These are phyloP conservation scores for Xiphophorus maculatus DNA, from an alignment of 2,113 vertebrate genomes.

Conservation along the genomic window DNA sequence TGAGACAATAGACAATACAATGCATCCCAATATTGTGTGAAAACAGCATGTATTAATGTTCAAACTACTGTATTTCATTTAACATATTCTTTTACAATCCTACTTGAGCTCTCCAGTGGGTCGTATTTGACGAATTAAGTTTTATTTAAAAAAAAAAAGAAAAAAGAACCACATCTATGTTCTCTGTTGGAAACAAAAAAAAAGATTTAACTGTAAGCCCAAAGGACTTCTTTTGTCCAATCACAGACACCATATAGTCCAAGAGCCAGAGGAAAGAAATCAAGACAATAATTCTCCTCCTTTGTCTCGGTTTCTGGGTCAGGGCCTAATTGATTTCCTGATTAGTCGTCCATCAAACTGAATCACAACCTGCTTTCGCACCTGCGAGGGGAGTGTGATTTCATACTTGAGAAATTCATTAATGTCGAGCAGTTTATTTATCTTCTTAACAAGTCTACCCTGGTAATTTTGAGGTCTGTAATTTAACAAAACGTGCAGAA, in stretches of 20 bases:
- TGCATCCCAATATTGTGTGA: not conserved
- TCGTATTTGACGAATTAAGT: slow-evolving; percentile 31
- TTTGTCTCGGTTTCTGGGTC: slow-evolving; percentile 93
- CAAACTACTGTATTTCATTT: not conserved
- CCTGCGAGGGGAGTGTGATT: slow-evolving; percentile 63
- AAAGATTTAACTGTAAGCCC: slow-evolving; percentile 39
- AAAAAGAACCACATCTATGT: not conserved
- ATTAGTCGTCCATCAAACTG: slow-evolving; percentile 86
- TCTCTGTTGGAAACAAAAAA: slow-evolving; percentile 15
- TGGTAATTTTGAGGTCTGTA: not conserved
- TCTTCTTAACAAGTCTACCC: slow-evolving; percentile 52
- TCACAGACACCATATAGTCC: slow-evolving; percentile 61
- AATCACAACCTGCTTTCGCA: slow-evolving; percentile 79
- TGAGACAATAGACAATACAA: not conserved
- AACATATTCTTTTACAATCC: not conserved
- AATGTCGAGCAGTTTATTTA: slow-evolving; percentile 50
- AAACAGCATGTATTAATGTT: not conserved
- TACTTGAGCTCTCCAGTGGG: not conserved
- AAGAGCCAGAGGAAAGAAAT: slow-evolving; percentile 73
- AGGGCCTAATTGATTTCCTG: slow-evolving; percentile 90
- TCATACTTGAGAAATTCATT: slow-evolving; percentile 58
- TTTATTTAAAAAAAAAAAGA: not conserved
- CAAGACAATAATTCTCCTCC: slow-evolving; percentile 58
- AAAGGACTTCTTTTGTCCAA: slow-evolving; percentile 62
- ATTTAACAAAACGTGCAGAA: slow-evolving; percentile 28